Conservation (phyloP, 1,140 invertebrate species). For the Platyura marginata region DNA sequence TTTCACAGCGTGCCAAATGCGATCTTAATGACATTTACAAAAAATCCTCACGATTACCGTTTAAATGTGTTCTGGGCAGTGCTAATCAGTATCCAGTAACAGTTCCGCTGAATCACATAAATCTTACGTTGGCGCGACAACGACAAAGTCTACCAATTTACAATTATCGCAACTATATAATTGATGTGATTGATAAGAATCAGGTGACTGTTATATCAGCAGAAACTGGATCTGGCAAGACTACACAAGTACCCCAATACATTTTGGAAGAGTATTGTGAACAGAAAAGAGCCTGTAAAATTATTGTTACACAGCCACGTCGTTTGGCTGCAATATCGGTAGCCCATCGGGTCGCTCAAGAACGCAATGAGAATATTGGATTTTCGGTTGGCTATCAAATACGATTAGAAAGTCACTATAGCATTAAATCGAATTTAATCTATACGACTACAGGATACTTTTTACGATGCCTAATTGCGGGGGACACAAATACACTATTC, state of each 20-base stretch:
- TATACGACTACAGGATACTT: constrained; percentile 13
- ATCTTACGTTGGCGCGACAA: constrained; percentile 4
- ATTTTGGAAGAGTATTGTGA: constrained; percentile 59
- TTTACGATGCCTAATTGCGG: constrained; percentile 12
- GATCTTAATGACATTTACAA: neutral
- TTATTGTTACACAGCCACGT: constrained; percentile 86
- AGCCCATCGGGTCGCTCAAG: constrained; percentile 60
- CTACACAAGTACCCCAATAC: constrained; percentile 81
- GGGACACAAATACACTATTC: constrained; percentile 19
- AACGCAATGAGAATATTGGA: constrained; percentile 73
- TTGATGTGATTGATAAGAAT: constrained; percentile 10
- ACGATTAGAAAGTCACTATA: constrained; percentile 37
- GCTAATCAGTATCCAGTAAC: constrained; percentile 2
- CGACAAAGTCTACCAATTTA: constrained; percentile 13
- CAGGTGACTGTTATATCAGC: constrained; percentile 18
- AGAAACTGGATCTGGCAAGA: constrained; percentile 59
- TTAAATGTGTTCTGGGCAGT: neutral
- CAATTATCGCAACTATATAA: constrained; percentile 11
- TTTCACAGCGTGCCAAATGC: no score
- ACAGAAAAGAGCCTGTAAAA: constrained; percentile 49
- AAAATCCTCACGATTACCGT: neutral
- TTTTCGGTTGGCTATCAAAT: constrained; percentile 87
- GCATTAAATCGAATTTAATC: constrained; percentile 10
- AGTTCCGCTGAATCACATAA: constrained; percentile 6
- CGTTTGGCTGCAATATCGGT: constrained; percentile 78